Percentiles rank a stretch among this genome's conserved stretches.
phyloP scores from a whole-genome alignment of 2,888 invertebrate genomes.

The Anoplius nigerrimus region DNA sequence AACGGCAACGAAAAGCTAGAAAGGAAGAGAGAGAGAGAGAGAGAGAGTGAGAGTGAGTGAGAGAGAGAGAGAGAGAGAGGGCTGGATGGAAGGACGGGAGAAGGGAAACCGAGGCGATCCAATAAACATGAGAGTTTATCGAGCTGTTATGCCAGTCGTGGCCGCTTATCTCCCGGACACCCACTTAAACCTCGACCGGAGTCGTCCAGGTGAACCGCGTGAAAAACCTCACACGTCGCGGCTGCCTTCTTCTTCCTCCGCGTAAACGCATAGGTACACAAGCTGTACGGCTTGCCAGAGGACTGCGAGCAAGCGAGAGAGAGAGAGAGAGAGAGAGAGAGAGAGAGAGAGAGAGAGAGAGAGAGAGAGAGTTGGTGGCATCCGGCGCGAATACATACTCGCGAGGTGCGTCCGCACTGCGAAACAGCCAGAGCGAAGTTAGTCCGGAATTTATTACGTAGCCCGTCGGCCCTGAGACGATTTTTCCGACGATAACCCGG shows the following conservation, averaged over 20 bases:
- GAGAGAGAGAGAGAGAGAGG: conserved; percentile 26
- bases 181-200: conserved; percentile 69
- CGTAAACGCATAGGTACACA: conserved; percentile 42
- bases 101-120: conserved; percentile 56
- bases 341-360: not conserved
- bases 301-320: not conserved
- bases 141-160: conserved; percentile 69
- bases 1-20: conserved; percentile 11
- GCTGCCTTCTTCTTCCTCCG: conserved; percentile 30
- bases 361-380: not conserved
- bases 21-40: not conserved
- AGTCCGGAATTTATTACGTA: conserved; percentile 33
- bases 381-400: conserved; percentile 12
- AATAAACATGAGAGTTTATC: conserved; percentile 73
- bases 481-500: conserved; percentile 25
- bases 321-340: not conserved
- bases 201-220: conserved; percentile 60
- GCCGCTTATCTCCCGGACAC: conserved; percentile 72
- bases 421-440: conserved; percentile 12
- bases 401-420: conserved; percentile 9
- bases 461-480: conserved; percentile 31
- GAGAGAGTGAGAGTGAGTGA: not conserved
- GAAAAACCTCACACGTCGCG: conserved; percentile 71
- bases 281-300: not conserved
- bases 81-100: conserved; percentile 3